A percentile compares a stretch with the other conserved stretches of the same genome.
phyloP scores from a whole-genome alignment of 1,140 invertebrate genomes.

The Temnothorax nylanderi region DNA sequence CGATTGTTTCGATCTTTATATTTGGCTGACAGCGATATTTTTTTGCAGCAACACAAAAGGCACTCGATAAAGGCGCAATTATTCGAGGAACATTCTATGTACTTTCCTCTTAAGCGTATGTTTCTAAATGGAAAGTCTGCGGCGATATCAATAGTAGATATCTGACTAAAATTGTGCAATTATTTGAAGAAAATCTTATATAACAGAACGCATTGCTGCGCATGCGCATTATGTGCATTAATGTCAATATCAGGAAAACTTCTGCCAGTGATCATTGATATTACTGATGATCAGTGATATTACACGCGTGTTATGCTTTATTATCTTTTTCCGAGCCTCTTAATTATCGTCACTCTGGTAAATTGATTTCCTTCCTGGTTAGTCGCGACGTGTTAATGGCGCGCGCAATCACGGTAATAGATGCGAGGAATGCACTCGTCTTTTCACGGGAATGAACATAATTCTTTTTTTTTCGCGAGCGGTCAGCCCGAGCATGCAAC shows the following conservation, averaged over 20 bases:
- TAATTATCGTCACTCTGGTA: constrained; percentile 14
- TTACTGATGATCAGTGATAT: background rate
- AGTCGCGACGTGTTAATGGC: constrained; percentile 7
- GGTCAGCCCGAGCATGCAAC: constrained; percentile 10
- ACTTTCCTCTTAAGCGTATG: constrained; percentile 1
- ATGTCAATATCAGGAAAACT: constrained; percentile 14
- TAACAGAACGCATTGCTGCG: background rate
- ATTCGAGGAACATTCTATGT: background rate
- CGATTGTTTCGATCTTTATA: background rate
- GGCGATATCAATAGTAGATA: background rate
- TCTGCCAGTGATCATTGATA: background rate
- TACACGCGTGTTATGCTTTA: background rate
- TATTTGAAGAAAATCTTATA: constrained; percentile 21
- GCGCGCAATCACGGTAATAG: constrained; percentile 34
- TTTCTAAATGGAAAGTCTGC: constrained; percentile 15
- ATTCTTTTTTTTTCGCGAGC: constrained; percentile 12
- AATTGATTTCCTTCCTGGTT: constrained; percentile 7
- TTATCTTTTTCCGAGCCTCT: background rate
- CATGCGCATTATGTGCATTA: constrained; percentile 2
- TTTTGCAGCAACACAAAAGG: background rate
- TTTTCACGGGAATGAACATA: background rate
- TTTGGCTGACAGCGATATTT: background rate
- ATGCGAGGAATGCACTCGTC: constrained; percentile 32
- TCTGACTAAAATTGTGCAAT: constrained; percentile 4
- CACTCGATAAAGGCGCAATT: constrained; percentile 18